Percentiles rank a stretch among this genome's conserved stretches.
Evolutionary conservation across 2,113 vertebrate species (phyloP).

Genomic region (Pelmatolapia mariae): DNA sequence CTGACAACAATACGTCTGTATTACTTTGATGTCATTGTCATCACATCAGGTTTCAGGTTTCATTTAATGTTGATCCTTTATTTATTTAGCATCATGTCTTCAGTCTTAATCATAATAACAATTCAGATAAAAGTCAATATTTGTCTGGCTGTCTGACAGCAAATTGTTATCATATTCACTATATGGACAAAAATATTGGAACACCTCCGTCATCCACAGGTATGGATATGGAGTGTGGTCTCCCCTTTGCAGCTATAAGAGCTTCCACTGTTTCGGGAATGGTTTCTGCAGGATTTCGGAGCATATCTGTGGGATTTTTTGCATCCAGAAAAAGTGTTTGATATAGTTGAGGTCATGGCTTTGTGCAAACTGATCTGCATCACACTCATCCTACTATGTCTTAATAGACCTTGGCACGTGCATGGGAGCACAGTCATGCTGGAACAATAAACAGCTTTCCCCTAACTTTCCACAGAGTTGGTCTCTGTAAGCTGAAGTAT

Average conservation of each 20-base stretch:
- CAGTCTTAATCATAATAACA: background rate
- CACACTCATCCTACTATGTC: background rate
- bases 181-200: background rate
- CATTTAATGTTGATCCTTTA: background rate
- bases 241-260: background rate
- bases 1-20: background rate
- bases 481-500: background rate
- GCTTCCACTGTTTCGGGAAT: background rate
- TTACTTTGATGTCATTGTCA: background rate
- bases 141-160: background rate
- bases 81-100: background rate
- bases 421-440: background rate
- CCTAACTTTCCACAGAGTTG: background rate
- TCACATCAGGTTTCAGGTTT: background rate
- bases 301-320: background rate
- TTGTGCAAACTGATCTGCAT: background rate
- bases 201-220: background rate
- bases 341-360: background rate
- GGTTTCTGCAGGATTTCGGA: background rate
- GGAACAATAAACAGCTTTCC: background rate
- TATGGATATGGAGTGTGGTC: fast-evolving
- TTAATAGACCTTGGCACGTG: fast-evolving
- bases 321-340: background rate
- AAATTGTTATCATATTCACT: background rate
- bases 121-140: fast-evolving